Conservation (phyloP, 2,888 invertebrate species). For the Agapostemon virescens region DNA sequence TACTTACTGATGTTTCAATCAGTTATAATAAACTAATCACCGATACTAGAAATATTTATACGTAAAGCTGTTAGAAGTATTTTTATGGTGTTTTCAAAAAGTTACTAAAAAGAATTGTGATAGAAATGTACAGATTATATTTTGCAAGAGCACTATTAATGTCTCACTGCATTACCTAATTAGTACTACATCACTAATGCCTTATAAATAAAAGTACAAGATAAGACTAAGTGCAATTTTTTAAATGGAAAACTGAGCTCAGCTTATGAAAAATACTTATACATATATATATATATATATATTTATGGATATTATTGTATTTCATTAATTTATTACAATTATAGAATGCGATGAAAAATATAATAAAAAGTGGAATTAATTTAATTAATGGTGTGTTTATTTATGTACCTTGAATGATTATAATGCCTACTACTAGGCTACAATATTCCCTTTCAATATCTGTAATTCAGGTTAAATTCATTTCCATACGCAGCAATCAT, state of each 20-base stretch:
- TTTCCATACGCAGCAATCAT: neutral
- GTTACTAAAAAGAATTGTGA: neutral
- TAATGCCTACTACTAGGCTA: neutral
- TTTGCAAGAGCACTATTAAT: constrained; percentile 9
- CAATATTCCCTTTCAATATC: neutral
- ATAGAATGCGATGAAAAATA: constrained; percentile 6
- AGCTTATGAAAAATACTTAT: constrained; percentile 26
- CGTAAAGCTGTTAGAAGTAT: constrained; percentile 32
- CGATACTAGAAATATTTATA: neutral
- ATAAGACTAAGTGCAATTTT: constrained; percentile 46
- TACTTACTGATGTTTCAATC: neutral
- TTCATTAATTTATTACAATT: constrained; percentile 48
- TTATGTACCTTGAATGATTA: constrained; percentile 25
- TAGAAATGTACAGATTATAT: constrained; percentile 1
- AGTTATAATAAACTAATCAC: neutral
- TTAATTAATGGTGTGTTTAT: constrained; percentile 27
- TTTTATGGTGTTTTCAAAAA: constrained; percentile 8
- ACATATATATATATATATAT: constrained; percentile 43
- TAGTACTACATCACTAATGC: constrained; percentile 29
- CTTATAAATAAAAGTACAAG: constrained; percentile 54
- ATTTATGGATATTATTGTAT: constrained; percentile 53
- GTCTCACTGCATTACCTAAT: constrained; percentile 4
- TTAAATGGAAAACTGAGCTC: constrained; percentile 13
- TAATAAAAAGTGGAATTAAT: constrained; percentile 22
- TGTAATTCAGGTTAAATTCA: neutral